Evolutionary conservation across 2,113 vertebrate genomes (phyloP), one percentile per base, ranked within the genome.

Genomic region (Riparia riparia): DNA sequence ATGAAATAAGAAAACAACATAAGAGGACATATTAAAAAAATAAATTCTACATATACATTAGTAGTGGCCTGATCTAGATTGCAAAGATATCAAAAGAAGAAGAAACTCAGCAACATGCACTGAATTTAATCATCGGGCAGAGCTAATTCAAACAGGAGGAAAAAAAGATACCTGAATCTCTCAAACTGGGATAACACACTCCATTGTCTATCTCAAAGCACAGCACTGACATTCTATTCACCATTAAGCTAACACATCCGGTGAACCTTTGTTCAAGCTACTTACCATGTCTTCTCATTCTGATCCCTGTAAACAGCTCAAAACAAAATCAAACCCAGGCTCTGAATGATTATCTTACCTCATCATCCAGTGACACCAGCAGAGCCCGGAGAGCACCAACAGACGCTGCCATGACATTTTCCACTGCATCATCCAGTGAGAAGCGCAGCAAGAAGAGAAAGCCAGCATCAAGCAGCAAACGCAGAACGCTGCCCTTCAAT

Each of bases 391-490:
- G 98, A 21, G 99, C 98, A 17, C 96, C 98, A 85, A 99, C 92
- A 7, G 99, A 98, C 4, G 99, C 98, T 73, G 98, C 98, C 79
- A 99, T 98, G 89, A 99, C 99, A 42, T 98, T 98, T 56, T 99
- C 99, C 82, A 99, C 98, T 5, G 98, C 41, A 79, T 99, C 99
- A 37, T 99, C 99, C 98, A 99, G 91, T 0, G 99, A 98, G 95
- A 99, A 99, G 82, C 99, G 99, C 53, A 99, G 97, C 81, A 99
- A 95, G 97, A 99, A 99, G 57, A 99, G 98, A 91, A 99, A 99
- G 14, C 99, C 99, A 17, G 99, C 99, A 57, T 99, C 99, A 22
- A 99, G 98, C 65, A 99, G 98, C 29, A 99, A 98, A 31, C 92
- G 97, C 69, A 98, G 79, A 78, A 99, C 34, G 10, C 98, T 99